These are phyloP conservation scores for Hemithea aestivaria DNA, from an alignment of 2,888 invertebrate genomes.

Conservation along the genomic window DNA sequence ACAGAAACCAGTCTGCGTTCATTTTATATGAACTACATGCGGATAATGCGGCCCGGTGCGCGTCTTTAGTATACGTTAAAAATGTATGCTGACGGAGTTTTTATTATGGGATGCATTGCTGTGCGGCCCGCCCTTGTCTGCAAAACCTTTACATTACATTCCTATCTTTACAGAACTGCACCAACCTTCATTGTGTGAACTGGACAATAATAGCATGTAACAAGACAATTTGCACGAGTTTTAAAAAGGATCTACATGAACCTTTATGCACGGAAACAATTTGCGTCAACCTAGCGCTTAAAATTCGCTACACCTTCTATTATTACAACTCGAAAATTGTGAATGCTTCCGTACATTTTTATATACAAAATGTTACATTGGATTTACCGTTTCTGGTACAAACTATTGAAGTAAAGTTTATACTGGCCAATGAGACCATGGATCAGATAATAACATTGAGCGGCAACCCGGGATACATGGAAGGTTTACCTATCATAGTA, in stretches of 20 bases:
- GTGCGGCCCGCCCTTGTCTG: too few relatives aligned
- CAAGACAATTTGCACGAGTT: constrained; percentile 40
- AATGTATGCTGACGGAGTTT: too few relatives aligned
- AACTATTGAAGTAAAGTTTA: constrained; percentile 53
- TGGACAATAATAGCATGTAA: constrained; percentile 56
- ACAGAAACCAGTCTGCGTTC: too few relatives aligned
- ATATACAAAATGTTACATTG: constrained; percentile 40
- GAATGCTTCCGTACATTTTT: constrained; percentile 54
- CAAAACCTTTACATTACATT: too few relatives aligned
- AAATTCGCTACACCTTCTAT: constrained; percentile 56
- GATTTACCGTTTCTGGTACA: constrained; percentile 44
- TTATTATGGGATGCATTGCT: too few relatives aligned
- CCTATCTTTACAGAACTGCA: constrained; percentile 51
- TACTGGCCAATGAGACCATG: constrained; percentile 47
- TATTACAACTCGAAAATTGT: constrained; percentile 50
- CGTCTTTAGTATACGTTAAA: too few relatives aligned
- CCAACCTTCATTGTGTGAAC: constrained; percentile 54
- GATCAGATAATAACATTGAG: constrained; percentile 67
- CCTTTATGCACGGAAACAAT: constrained; percentile 48
- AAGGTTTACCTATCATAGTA: constrained; percentile 81
- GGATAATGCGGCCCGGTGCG: too few relatives aligned
- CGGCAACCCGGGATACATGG: constrained; percentile 88
- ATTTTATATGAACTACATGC: too few relatives aligned
- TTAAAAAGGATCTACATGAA: constrained; percentile 50
- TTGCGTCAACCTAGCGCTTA: constrained; percentile 54